Base-by-base conservation (phyloP, 2,113 vertebrate genomes). In the Phasianus colchicus region DNA sequence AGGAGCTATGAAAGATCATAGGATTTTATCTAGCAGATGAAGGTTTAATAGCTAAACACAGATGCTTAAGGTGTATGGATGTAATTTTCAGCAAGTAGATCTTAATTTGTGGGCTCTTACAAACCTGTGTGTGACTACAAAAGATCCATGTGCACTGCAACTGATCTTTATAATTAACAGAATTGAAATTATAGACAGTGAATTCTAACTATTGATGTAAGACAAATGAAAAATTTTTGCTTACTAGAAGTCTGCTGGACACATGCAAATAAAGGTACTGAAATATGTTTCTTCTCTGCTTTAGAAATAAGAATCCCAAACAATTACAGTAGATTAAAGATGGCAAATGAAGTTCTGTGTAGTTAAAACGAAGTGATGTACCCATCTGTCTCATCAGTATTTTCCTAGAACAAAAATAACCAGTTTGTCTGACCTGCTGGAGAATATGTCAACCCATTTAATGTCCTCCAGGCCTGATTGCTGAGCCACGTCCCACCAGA, bases 341-440 rank as follows among this genome's bases (percentile, higher is more conserved):
- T 89, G 92, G 82, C 89, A 96, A 96, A 71, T 93, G 61, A 90
- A 91, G 79, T 80, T 96, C 76, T 86, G 47, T 43, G 58, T 61
- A 40, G 43, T 71, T 95, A 96, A 96, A 86, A 66, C 5, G 30
- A 94, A 91, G 40, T 83, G 73, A 89, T 95, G 92, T 75, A 96
- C 58, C 96, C 86, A 91, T 95, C 91, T 96, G 85, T 76, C 93
- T 95, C 36, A 3, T 66, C 83, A 70, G 85, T 65, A 83, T 88
- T 96, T 96, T 94, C 64, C 79, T 97, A 89, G 95, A 85, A 96
- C 72, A 60, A 86, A 96, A 89, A 69, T 74, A 77, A 77, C 83
- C 80, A 45, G 15, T 91, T 97, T 88, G 58, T 69, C 88, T 89
- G 83, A 92, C 82, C 76, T 93, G 89, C 78, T 93, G 45, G 80